Conservation (phyloP, 1,140 invertebrate genomes). For the Heliconius himera region DNA sequence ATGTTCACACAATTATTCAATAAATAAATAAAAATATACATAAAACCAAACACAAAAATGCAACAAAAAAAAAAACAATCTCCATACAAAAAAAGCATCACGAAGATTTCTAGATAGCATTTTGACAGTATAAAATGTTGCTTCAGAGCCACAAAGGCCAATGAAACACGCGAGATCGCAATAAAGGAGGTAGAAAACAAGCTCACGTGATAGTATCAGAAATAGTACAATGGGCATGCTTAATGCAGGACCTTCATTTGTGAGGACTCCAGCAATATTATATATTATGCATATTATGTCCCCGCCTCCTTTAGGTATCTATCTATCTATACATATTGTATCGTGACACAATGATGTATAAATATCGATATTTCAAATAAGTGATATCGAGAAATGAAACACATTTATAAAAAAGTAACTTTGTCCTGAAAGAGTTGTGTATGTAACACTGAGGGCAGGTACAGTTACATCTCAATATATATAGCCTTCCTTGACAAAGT, state of each 20-base stretch:
- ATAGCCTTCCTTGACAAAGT: no score
- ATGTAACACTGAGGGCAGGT: no score
- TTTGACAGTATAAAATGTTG: slow-evolving; percentile 3
- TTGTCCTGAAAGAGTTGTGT: no score
- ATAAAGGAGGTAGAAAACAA: not conserved
- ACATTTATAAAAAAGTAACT: no score
- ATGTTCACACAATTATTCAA: not conserved
- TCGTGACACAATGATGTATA: no score
- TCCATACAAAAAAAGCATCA: not conserved
- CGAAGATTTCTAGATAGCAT: not conserved
- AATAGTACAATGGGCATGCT: not conserved
- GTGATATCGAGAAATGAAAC: no score
- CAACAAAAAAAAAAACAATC: not conserved
- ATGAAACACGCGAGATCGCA: slow-evolving; percentile 2
- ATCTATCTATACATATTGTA: no score
- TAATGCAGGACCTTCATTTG: not conserved
- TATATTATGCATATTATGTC: not conserved
- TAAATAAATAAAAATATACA: not conserved
- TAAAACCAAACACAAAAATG: not conserved
- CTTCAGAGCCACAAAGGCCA: not conserved
- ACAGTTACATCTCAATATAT: no score
- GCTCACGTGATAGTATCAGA: not conserved
- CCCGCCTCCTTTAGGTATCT: no score
- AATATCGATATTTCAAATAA: no score
- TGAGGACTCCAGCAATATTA: not conserved